These are phyloP conservation scores for Saxidomus purpurata DNA, from an alignment of 1,140 invertebrate genomes.

Conservation along the genomic window DNA sequence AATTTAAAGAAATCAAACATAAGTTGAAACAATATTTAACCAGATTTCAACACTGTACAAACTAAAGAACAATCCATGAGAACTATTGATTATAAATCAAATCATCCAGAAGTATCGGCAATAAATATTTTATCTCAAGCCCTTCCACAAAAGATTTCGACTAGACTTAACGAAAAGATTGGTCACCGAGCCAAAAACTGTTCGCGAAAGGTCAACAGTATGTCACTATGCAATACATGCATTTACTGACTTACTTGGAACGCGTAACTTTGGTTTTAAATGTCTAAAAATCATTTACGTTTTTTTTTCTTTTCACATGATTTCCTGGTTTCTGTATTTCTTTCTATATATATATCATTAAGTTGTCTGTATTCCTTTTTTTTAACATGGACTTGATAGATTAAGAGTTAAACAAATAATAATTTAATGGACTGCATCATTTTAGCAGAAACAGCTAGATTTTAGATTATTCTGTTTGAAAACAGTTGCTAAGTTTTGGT, in stretches of 20 bases:
- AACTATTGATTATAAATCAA: constrained; percentile 10
- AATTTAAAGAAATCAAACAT: not conserved
- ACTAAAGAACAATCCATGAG: not conserved
- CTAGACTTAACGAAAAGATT: not conserved
- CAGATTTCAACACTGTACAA: not conserved
- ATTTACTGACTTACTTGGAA: not conserved
- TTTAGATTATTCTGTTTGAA: too few species aligned
- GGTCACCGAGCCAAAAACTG: not conserved
- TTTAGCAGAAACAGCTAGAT: too few species aligned
- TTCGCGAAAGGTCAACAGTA: not conserved
- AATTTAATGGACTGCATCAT: too few species aligned
- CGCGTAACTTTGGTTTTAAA: not conserved
- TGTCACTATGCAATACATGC: not conserved
- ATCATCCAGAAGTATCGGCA: not conserved
- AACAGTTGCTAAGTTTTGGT: too few species aligned
- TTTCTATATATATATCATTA: too few species aligned
- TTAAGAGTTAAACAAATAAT: too few species aligned
- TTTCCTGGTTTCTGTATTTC: too few species aligned
- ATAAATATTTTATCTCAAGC: not conserved
- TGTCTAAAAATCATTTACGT: too few species aligned
- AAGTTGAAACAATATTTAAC: constrained; percentile 1
- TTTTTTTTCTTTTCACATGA: too few species aligned
- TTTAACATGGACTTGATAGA: too few species aligned
- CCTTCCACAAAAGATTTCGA: not conserved
- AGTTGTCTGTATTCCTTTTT: too few species aligned